These are phyloP conservation scores for Pristionchus mayeri DNA, from an alignment of 2,888 invertebrate species.

Conservation along the genomic window DNA sequence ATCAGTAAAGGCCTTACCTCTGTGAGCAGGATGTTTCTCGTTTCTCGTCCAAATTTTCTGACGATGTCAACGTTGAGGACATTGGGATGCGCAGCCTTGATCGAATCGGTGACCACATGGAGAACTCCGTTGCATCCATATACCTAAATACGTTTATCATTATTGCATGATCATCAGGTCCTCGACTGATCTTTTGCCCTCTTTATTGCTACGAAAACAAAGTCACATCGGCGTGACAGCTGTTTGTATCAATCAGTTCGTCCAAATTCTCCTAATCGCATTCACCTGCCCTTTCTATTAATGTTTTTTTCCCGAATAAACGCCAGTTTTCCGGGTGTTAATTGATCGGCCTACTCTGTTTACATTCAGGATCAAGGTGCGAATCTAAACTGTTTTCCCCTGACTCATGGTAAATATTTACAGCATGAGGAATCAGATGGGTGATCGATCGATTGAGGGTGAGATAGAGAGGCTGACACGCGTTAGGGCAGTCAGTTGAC, in stretches of 20 bases:
- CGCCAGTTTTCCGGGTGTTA: neutral
- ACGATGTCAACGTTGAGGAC: conserved; percentile 60
- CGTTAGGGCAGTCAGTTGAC: no score
- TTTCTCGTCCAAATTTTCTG: conserved; percentile 55
- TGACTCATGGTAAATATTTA: neutral
- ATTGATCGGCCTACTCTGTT: neutral
- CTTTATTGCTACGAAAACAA: no score
- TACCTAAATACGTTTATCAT: no score
- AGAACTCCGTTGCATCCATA: conserved; percentile 63
- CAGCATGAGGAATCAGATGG: neutral
- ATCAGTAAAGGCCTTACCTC: no score
- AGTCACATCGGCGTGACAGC: no score
- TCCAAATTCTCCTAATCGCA: no score
- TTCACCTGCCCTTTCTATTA: no score
- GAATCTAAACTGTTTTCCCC: neutral
- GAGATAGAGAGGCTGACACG: conserved; percentile 33
- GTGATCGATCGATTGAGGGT: conserved; percentile 36
- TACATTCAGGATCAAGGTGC: neutral
- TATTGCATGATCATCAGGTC: no score
- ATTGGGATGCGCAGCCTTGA: conserved; percentile 55
- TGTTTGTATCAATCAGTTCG: no score
- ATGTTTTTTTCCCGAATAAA: no score
- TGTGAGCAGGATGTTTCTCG: conserved; percentile 65
- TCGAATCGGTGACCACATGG: conserved; percentile 59
- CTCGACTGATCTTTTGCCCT: no score